Evolutionary conservation across 2,888 invertebrate species (phyloP).

Genomic region (Carterocephalus palaemon): DNA sequence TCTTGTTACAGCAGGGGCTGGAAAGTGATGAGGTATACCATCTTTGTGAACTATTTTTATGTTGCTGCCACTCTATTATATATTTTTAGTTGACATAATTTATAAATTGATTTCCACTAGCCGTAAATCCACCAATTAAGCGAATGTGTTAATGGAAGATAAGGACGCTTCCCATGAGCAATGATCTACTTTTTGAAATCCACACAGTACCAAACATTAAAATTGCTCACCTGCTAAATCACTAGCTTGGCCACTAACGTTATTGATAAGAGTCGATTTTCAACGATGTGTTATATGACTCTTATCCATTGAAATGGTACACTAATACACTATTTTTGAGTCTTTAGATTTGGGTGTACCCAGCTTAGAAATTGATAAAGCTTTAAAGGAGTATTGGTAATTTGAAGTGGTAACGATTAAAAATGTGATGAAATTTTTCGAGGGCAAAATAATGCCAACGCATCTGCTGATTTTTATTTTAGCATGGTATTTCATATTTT

Average conservation of each 20-base stretch:
- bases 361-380: background rate
- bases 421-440: background rate
- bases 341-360: background rate
- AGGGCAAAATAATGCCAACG: conserved; percentile 15
- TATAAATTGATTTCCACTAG: conserved; percentile 73
- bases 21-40: conserved; percentile 93
- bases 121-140: conserved; percentile 64
- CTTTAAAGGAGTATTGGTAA: conserved; percentile 13
- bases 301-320: conserved; percentile 2
- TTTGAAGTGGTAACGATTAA: conserved; percentile 20
- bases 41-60: conserved; percentile 78
- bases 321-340: background rate
- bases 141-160: conserved; percentile 75
- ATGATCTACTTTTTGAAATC: conserved; percentile 55
- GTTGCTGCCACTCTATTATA: conserved; percentile 77
- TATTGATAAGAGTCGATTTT: conserved; percentile 7
- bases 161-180: conserved; percentile 75
- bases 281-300: background rate
- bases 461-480: conserved; percentile 23
- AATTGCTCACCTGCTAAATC: conserved; percentile 60
- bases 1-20: conserved; percentile 93
- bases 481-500: conserved; percentile 26
- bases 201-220: conserved; percentile 56
- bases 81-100: conserved; percentile 73
- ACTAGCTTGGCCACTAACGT: conserved; percentile 52